phyloP scores from a whole-genome alignment of 2,113 vertebrate species.

The Aspidoscelis tigris region DNA sequence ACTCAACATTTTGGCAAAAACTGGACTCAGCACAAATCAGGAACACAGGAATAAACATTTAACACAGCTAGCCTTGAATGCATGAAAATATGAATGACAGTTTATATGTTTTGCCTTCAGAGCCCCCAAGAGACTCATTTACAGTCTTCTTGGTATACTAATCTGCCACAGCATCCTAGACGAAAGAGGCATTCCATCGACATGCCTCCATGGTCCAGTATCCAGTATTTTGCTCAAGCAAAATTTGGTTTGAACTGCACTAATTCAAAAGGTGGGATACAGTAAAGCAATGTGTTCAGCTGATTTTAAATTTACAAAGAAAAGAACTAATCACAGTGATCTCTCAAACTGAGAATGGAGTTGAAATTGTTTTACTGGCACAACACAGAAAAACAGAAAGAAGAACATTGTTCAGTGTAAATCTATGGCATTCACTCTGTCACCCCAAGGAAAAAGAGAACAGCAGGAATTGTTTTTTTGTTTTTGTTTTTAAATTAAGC shows the following conservation, averaged over 20 bases:
- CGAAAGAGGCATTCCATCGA: too few species aligned
- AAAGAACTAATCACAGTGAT: neutral
- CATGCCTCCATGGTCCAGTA: too few species aligned
- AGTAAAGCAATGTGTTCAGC: neutral
- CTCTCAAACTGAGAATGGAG: neutral
- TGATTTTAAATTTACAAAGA: neutral
- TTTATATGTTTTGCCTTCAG: neutral
- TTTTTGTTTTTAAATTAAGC: neutral
- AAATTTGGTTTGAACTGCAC: neutral
- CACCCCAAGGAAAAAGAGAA: neutral
- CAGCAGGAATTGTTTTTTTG: neutral
- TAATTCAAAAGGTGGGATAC: neutral
- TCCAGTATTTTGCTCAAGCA: neutral
- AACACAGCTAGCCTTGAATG: neutral
- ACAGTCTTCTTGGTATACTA: too few species aligned
- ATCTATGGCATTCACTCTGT: neutral
- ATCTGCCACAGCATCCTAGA: too few species aligned
- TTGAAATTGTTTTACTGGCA: neutral
- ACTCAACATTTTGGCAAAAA: neutral
- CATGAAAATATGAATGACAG: neutral
- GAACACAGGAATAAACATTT: neutral
- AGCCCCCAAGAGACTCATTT: too few species aligned
- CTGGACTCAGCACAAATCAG: neutral
- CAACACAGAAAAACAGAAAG: neutral
- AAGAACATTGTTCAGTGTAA: neutral